Percentiles rank a stretch among this genome's conserved stretches.
These are phyloP conservation scores for Branchinecta lynchi DNA, from an alignment of 1,140 invertebrate genomes.

Conservation along the genomic window DNA sequence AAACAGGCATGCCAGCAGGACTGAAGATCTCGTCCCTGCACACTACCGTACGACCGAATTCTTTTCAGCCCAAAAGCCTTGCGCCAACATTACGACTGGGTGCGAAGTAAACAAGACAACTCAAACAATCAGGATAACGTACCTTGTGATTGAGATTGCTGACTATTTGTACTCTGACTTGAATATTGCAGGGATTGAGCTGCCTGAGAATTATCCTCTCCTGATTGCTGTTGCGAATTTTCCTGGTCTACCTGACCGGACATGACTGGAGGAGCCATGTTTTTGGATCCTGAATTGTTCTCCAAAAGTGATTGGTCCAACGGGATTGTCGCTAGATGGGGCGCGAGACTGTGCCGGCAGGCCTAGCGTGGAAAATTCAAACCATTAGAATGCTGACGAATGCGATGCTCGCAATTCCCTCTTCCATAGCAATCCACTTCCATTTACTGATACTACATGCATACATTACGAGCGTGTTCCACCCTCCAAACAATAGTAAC, in stretches of 20 bases:
- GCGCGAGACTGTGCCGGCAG: conserved; percentile 57
- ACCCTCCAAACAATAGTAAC: too few relatives aligned
- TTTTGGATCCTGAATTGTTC: conserved; percentile 23
- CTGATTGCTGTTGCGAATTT: conserved; percentile 28
- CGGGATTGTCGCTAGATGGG: conserved; percentile 59
- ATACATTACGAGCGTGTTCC: too few relatives aligned
- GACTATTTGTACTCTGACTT: conserved; percentile 5
- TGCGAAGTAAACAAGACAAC: too few relatives aligned
- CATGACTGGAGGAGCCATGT: conserved; percentile 20
- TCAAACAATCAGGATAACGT: too few relatives aligned
- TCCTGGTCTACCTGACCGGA: conserved; percentile 30
- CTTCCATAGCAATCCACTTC: too few relatives aligned
- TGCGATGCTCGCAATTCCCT: too few relatives aligned
- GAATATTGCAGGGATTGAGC: neutral
- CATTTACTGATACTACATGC: too few relatives aligned
- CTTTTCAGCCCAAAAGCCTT: too few relatives aligned
- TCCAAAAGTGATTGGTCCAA: conserved; percentile 66
- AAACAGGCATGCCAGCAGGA: too few relatives aligned
- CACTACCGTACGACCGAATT: too few relatives aligned
- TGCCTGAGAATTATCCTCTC: conserved; percentile 25
- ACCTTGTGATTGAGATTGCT: neutral
- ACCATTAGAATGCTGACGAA: neutral
- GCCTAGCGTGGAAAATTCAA: conserved; percentile 29
- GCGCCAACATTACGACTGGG: too few relatives aligned
- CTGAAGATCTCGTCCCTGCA: too few relatives aligned